Evolutionary conservation across 1,140 invertebrate genomes (phyloP).

Genomic region (Macrosteles quadrilineatus): DNA sequence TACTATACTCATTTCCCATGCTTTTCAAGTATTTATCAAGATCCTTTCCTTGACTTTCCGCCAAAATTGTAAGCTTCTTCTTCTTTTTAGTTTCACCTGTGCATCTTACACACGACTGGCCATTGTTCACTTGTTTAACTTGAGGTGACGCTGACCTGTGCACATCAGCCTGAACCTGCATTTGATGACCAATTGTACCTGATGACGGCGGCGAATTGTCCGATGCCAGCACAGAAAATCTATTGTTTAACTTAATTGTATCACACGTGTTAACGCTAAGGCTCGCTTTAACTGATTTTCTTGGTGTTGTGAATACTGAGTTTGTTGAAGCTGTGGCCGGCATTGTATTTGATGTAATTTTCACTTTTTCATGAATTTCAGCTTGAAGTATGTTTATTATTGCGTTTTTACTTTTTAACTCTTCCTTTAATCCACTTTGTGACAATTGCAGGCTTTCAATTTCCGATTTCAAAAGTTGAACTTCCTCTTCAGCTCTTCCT

Average conservation of each 20-base stretch:
- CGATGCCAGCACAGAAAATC: background rate
- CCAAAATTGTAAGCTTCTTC: background rate
- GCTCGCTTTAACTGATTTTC: background rate
- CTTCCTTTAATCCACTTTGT: background rate
- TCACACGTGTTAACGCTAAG: background rate
- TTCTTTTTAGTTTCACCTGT: background rate
- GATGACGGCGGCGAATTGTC: background rate
- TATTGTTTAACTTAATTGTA: background rate
- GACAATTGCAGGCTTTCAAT: background rate
- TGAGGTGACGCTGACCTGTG: background rate
- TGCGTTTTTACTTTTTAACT: background rate
- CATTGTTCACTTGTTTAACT: too few species aligned
- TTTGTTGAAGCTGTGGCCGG: background rate
- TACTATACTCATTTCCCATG: background rate
- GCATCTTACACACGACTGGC: background rate
- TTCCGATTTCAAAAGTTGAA: background rate
- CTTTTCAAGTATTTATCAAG: background rate
- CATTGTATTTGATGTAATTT: background rate
- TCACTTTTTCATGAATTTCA: background rate
- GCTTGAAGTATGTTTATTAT: background rate
- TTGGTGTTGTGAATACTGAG: background rate
- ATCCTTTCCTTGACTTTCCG: constrained; percentile 11
- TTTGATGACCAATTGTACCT: background rate
- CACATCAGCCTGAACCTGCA: background rate
- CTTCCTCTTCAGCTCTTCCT: constrained; percentile 1